These are phyloP conservation scores for Lipotes vexillifer DNA, from an alignment of 2,113 vertebrate genomes.

Conservation along the genomic window DNA sequence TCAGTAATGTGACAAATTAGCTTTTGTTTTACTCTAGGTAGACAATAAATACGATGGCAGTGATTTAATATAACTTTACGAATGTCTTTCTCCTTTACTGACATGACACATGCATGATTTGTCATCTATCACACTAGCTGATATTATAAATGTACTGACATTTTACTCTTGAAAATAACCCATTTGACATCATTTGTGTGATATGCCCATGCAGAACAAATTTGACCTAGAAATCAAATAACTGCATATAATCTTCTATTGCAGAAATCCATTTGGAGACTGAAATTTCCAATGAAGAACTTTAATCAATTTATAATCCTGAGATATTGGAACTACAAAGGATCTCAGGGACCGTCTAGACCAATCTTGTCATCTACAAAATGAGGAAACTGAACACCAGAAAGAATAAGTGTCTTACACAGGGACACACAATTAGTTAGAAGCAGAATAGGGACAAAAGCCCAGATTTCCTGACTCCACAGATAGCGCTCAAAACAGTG, in stretches of 20 bases:
- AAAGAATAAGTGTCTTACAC: background rate
- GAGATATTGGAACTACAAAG: background rate
- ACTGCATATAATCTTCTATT: background rate
- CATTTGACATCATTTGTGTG: background rate
- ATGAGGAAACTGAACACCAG: background rate
- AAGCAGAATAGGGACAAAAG: background rate
- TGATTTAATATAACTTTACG: background rate
- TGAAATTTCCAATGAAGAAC: background rate
- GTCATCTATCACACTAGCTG: background rate
- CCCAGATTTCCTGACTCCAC: background rate
- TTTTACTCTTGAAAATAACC: constrained; percentile 11
- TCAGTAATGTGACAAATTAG: background rate
- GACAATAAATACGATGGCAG: background rate
- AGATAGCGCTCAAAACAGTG: background rate
- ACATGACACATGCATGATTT: background rate
- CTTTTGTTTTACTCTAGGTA: constrained; percentile 27
- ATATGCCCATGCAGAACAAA: background rate
- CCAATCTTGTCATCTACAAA: background rate
- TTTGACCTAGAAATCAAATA: background rate
- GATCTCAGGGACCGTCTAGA: background rate
- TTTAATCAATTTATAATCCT: constrained; percentile 22
- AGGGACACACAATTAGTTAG: background rate
- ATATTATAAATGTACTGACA: background rate
- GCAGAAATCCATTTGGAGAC: background rate
- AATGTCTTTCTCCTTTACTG: constrained; percentile 12